Evolutionary conservation across 2,113 vertebrate species (phyloP).

Genomic region (Parotia lawesii): DNA sequence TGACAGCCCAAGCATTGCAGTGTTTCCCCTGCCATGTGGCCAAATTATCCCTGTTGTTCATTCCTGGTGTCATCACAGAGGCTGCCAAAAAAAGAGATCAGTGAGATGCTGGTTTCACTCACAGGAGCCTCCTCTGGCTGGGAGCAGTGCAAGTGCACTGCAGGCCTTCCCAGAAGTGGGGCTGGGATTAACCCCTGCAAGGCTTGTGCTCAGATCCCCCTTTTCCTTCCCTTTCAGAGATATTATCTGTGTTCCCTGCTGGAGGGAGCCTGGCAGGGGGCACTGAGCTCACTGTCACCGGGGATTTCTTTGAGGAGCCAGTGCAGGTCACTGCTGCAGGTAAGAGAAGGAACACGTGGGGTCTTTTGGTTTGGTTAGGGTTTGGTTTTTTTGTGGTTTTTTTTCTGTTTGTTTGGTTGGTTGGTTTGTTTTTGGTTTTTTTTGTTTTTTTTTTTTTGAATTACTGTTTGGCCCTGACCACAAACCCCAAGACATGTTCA

Average conservation of each 20-base stretch:
- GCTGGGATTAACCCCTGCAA: not conserved
- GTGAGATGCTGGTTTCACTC: not conserved
- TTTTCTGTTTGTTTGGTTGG: not conserved
- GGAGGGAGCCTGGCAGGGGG: slow-evolving; percentile 68
- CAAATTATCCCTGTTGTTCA: not conserved
- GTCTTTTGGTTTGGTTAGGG: not conserved
- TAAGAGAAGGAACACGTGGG: not conserved
- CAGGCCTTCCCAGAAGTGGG: not conserved
- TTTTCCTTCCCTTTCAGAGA: slow-evolving; percentile 55
- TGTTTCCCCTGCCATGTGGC: not conserved
- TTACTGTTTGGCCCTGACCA: not conserved
- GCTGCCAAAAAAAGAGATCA: not conserved
- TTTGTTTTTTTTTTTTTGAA: not conserved
- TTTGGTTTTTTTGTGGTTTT: too few relatives aligned
- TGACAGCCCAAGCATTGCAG: not conserved
- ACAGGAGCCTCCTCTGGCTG: not conserved
- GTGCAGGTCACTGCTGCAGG: slow-evolving; percentile 66
- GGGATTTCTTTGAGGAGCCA: slow-evolving; percentile 70
- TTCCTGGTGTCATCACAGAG: not conserved
- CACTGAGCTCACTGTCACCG: slow-evolving; percentile 61
- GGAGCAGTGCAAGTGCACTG: not conserved
- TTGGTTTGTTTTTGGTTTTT: not conserved
- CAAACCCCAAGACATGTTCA: not conserved
- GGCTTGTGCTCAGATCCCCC: not conserved
- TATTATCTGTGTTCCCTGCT: slow-evolving; percentile 65